phyloP scores from a whole-genome alignment of 1,140 invertebrate species.

The Diorhabda carinulata region DNA sequence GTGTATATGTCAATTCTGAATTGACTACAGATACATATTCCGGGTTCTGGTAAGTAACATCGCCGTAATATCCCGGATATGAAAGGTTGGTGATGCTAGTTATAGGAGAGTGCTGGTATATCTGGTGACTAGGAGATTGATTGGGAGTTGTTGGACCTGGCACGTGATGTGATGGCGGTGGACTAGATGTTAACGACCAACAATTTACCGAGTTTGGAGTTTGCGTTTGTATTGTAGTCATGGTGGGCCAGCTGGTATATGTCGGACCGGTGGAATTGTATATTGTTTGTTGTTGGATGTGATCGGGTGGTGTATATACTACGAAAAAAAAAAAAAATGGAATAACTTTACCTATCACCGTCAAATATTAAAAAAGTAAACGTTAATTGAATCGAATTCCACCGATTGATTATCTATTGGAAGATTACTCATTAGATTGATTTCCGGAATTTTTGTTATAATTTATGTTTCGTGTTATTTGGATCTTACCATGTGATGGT shows the following conservation, averaged over 20 bases:
- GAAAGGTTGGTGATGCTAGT: slow-evolving; percentile 44
- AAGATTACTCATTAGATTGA: no score
- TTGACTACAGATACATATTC: slow-evolving; percentile 41
- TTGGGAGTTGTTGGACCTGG: slow-evolving; percentile 40
- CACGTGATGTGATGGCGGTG: slow-evolving; percentile 44
- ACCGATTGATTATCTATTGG: no score
- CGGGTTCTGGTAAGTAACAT: slow-evolving; percentile 42
- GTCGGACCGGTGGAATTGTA: slow-evolving; percentile 36
- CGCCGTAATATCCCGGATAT: slow-evolving; percentile 44
- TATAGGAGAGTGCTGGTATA: slow-evolving; percentile 42
- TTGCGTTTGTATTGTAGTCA: slow-evolving; percentile 41
- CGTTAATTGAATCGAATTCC: no score
- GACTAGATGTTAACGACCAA: slow-evolving; percentile 44
- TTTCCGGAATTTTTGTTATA: no score
- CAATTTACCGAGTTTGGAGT: slow-evolving; percentile 44
- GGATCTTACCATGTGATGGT: slow-evolving; percentile 40
- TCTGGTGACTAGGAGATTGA: slow-evolving; percentile 45
- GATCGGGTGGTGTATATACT: slow-evolving; percentile 46
- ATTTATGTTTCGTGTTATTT: no score
- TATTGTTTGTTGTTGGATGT: slow-evolving; percentile 42
- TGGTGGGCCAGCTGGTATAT: slow-evolving; percentile 42
- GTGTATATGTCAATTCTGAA: slow-evolving; percentile 35
- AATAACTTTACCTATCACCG: no score
- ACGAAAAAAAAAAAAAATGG: slow-evolving; percentile 12
- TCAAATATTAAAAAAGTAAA: no score